Evolutionary conservation across 2,888 invertebrate species (phyloP).

Genomic region (Eudasyphora cyanicolor): DNA sequence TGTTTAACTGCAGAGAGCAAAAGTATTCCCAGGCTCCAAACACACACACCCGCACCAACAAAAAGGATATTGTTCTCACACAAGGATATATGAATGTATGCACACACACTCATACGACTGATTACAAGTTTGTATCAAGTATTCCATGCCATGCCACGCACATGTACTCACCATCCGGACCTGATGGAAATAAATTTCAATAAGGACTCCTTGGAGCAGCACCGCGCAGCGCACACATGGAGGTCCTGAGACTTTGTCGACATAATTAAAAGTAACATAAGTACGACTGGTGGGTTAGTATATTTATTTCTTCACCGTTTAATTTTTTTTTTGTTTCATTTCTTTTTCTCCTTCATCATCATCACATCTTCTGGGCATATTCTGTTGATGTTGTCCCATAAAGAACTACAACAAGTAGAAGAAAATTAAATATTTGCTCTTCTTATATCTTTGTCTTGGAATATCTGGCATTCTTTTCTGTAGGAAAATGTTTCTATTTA

Average conservation of each 20-base stretch:
- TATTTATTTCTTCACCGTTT: not conserved
- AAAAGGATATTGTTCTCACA: not conserved
- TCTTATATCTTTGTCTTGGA: not conserved
- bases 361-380: not conserved
- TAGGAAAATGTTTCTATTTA: too few relatives aligned
- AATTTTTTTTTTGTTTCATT: not conserved
- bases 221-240: not conserved
- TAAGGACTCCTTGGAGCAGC: slow-evolving; percentile 9
- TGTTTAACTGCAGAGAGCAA: not conserved
- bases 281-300: too few relatives aligned
- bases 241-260: slow-evolving; percentile 25
- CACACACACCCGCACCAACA: not conserved
- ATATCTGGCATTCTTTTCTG: not conserved
- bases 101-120: not conserved
- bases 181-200: slow-evolving; percentile 28
- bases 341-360: not conserved
- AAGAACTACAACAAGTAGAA: not conserved
- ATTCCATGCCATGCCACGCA: slow-evolving; percentile 26
- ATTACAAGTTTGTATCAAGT: slow-evolving; percentile 1
- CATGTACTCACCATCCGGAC: not conserved
- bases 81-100: not conserved
- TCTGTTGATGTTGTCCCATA: not conserved
- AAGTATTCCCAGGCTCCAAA: slow-evolving; percentile 3
- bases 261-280: slow-evolving; percentile 33
- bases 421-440: not conserved